Evolutionary conservation across 2,113 vertebrate genomes (phyloP).

Genomic region (Phrynosoma blainvillii): DNA sequence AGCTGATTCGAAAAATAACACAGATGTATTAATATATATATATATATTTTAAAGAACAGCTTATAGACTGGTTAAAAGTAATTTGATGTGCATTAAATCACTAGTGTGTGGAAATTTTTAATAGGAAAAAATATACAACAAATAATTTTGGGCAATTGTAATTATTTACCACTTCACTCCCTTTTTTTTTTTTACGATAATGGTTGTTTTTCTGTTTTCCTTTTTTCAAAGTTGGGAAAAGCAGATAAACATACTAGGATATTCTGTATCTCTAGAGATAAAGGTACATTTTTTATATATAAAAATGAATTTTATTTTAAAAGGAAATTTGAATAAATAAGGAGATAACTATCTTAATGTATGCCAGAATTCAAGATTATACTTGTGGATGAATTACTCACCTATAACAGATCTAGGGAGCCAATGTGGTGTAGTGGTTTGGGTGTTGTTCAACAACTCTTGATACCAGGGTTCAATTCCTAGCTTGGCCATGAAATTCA

Average conservation of each 20-base stretch:
- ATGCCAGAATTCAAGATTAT: too few species aligned
- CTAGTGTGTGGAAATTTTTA: rapidly evolving
- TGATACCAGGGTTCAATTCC: too few species aligned
- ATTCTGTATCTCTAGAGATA: not conserved
- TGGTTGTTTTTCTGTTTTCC: conserved; percentile 33
- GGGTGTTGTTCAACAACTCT: too few species aligned
- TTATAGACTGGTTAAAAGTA: not conserved
- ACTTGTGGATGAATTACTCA: too few species aligned
- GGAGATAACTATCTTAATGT: too few species aligned
- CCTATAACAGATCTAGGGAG: too few species aligned
- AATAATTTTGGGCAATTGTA: conserved; percentile 2
- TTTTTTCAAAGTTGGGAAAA: conserved; percentile 34
- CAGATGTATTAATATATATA: not conserved
- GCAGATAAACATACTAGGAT: conserved; percentile 16
- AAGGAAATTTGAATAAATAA: not conserved
- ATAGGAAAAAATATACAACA: conserved; percentile 30
- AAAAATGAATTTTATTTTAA: not conserved
- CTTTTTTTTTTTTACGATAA: rapidly evolving
- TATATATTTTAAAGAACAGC: not conserved
- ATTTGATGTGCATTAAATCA: not conserved
- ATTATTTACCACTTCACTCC: conserved; percentile 38
- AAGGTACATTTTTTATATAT: not conserved
- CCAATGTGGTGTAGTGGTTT: too few species aligned
- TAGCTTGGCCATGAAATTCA: too few species aligned
- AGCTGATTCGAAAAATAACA: not conserved